These are phyloP conservation scores for Zaprionus lachaisei DNA, from an alignment of 1,140 invertebrate genomes.

Conservation along the genomic window DNA sequence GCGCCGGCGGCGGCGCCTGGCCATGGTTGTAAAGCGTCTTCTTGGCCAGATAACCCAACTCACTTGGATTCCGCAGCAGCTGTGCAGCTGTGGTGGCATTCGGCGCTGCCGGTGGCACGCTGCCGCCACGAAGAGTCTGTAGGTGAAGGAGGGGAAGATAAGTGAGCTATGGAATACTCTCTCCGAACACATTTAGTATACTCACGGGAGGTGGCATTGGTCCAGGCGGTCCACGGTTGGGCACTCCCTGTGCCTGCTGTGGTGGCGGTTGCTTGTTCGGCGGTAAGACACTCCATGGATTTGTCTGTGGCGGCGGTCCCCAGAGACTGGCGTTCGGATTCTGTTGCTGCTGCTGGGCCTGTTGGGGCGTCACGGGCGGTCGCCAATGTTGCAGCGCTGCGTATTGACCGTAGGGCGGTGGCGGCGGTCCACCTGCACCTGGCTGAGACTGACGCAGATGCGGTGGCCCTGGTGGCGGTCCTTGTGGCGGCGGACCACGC, in stretches of 20 bases:
- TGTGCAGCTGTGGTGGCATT: constrained; percentile 57
- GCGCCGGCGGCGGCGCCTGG: constrained; percentile 59
- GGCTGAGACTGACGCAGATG: constrained; percentile 55
- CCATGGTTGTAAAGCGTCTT: constrained; percentile 75
- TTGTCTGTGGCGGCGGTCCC: constrained; percentile 80
- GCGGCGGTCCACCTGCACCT: constrained; percentile 54
- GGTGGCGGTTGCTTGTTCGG: constrained; percentile 68
- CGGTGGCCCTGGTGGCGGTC: constrained; percentile 59
- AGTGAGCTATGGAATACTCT: background rate
- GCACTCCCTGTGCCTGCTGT: constrained; percentile 46
- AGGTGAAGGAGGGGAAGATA: background rate
- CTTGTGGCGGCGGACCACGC: constrained; percentile 59
- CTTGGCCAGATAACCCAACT: constrained; percentile 74
- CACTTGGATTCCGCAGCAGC: constrained; percentile 73
- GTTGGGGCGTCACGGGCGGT: constrained; percentile 61
- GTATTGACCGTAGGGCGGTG: constrained; percentile 67
- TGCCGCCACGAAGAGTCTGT: constrained; percentile 68
- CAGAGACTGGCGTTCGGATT: constrained; percentile 82
- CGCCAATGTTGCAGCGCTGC: constrained; percentile 72
- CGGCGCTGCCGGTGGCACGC: constrained; percentile 65
- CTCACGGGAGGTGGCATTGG: constrained; percentile 53
- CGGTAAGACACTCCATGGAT: constrained; percentile 81
- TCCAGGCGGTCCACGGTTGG: constrained; percentile 60
- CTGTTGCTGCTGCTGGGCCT: constrained; percentile 59
- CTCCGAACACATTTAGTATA: background rate